Percentiles rank a stretch among this genome's conserved stretches.
Evolutionary conservation across 2,113 vertebrate species (phyloP).

Genomic region (Boulengerochromis microlepis): DNA sequence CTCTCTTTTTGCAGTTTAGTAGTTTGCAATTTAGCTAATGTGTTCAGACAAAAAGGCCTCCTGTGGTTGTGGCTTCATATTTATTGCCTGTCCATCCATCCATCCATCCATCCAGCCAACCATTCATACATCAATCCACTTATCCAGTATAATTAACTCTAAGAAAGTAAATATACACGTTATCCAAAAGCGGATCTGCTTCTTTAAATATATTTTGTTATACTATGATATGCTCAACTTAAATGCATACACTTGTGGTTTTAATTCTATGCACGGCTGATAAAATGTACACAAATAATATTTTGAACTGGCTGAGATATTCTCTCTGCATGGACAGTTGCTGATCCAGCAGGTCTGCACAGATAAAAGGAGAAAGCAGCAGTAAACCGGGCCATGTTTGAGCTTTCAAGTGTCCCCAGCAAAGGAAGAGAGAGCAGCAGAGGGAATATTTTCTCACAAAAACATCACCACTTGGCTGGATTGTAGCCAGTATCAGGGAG

Average conservation of each 20-base stretch:
- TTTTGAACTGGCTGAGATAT: neutral
- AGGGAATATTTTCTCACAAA: conserved; percentile 39
- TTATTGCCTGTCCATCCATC: neutral
- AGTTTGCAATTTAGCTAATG: neutral
- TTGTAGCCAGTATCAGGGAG: neutral
- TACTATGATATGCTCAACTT: neutral
- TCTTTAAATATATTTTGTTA: neutral
- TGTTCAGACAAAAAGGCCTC: neutral
- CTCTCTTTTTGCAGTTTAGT: neutral
- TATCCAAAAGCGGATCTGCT: fast-evolving
- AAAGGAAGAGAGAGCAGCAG: conserved; percentile 1
- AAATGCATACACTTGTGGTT: neutral
- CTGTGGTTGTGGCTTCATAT: neutral
- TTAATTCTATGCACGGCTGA: neutral
- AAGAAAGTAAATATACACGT: neutral
- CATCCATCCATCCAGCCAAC: neutral
- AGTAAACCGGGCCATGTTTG: neutral
- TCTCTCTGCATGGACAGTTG: neutral
- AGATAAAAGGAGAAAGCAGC: neutral
- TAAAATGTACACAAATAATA: neutral
- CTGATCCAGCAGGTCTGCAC: neutral
- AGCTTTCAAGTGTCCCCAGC: conserved; percentile 25
- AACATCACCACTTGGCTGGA: neutral
- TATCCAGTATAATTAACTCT: neutral
- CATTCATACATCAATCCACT: neutral